Base-by-base conservation (phyloP, 2,888 invertebrate genomes). In the Pantelozetes paolii region DNA sequence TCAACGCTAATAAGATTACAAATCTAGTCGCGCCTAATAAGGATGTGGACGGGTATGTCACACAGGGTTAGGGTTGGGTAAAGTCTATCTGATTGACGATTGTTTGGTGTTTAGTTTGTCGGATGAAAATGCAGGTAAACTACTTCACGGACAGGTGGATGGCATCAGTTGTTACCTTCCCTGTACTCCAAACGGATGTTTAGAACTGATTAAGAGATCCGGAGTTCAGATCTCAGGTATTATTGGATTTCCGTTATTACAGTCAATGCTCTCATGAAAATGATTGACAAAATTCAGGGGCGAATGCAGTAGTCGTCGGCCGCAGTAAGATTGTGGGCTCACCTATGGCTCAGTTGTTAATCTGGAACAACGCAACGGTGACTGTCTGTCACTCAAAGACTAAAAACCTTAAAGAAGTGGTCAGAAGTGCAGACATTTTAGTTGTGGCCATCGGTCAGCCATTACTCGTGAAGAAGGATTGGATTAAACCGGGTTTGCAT, bases 381-480 rank as follows among this genome's bases (percentile, higher is more conserved):
- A 98, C 98, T 0, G 88, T 94, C 48, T 98, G 98, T 80, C 99
- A 99, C 83, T 97, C 98, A 0, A 90, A 89, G 84, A 98, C 98
- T 0, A 88, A 87, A 80, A 87, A 95, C 82, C 84, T 97, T 76
- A 86, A 87, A 73, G 77, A n/a, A 71, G 59, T 75, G 15, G 76
- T 75, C 67, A 64, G 80, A 70, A 78, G 86, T 78, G 98, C 97
- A 11, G 99, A 99, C 82, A 94, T 99, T 80, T 84, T 99, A 71
- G 92, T 99, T n/a, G 97, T 96, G 32, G 99, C 90, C 0, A 93
- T 98, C 80, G 98, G 98, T 0, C 87, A 88, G 79, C 85, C 94
- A 0, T 88, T 94, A 83, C 86, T 95, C 85, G 94, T 99, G 1
- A 91, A 91, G 82, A 94, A 90, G 0, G 90, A 90, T 77, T 98